Evolutionary conservation across 2,797 vertebrate genomes (phyloP).

Genomic region (Pseudotriccus pelzelni): DNA sequence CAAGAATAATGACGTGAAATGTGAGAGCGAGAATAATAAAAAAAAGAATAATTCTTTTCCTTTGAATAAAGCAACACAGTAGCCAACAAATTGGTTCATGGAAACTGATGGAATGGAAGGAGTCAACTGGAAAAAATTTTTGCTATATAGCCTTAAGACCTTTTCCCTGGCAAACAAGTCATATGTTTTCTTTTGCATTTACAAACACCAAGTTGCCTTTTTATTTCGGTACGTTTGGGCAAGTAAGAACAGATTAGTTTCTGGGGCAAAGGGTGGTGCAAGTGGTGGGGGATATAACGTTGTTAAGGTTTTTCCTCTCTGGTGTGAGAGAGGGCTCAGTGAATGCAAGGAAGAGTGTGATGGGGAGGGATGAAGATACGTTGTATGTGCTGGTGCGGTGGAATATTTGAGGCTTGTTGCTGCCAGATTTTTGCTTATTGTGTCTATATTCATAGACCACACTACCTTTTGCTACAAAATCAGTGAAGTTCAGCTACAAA

Average conservation of each 20-base stretch:
- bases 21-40: neutral
- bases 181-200: constrained; percentile 4
- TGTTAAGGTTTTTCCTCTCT: neutral
- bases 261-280: neutral
- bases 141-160: neutral
- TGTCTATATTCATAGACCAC: neutral
- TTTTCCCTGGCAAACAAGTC: neutral
- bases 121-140: constrained; percentile 36
- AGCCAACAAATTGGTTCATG: constrained; percentile 14
- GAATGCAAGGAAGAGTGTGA: neutral
- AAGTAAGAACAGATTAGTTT: neutral
- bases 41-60: neutral
- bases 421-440: neutral
- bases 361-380: neutral
- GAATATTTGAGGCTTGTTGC: neutral
- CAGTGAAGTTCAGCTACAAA: neutral
- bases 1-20: neutral
- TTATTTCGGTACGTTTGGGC: neutral
- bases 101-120: constrained; percentile 1
- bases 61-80: neutral
- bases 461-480: neutral
- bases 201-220: neutral
- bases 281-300: accelerated
- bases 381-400: neutral
- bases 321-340: neutral